Evolutionary conservation across 2,888 invertebrate species (phyloP).

Genomic region (Omphaloscelis lunosa): DNA sequence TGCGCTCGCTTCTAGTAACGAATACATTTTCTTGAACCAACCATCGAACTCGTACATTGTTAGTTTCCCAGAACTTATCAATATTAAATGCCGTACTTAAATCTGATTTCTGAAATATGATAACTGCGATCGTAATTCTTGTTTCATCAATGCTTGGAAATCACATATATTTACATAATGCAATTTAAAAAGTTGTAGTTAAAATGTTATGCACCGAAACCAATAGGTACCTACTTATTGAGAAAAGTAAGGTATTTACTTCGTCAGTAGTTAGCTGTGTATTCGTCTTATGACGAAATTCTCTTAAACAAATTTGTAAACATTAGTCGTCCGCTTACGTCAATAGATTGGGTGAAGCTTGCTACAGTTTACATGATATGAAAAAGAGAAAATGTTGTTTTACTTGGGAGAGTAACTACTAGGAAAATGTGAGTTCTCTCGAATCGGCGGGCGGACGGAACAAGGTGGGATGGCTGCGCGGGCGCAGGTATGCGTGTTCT

Average conservation of each 20-base stretch:
- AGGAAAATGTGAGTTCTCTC: slow-evolving; percentile 84
- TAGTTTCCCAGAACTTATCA: slow-evolving; percentile 67
- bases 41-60: slow-evolving; percentile 48
- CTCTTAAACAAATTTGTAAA: slow-evolving; percentile 52
- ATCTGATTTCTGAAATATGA: slow-evolving; percentile 65
- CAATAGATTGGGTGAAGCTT: slow-evolving; percentile 41
- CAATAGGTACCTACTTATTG: neutral
- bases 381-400: slow-evolving; percentile 71
- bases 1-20: slow-evolving; percentile 44
- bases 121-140: slow-evolving; percentile 57
- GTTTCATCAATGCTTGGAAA: slow-evolving; percentile 42
- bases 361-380: slow-evolving; percentile 63
- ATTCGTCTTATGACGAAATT: slow-evolving; percentile 20
- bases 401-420: slow-evolving; percentile 73
- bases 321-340: slow-evolving; percentile 48
- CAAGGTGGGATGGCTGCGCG: slow-evolving; percentile 85
- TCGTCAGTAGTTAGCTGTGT: slow-evolving; percentile 16
- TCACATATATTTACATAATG: slow-evolving; percentile 37
- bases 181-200: slow-evolving; percentile 6
- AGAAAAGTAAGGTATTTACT: neutral
- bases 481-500: slow-evolving; percentile 89
- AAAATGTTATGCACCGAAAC: neutral
- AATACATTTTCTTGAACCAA: slow-evolving; percentile 62
- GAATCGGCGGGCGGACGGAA: slow-evolving; percentile 78
- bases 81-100: slow-evolving; percentile 61